Percentiles rank a stretch among this genome's conserved stretches.
These are phyloP conservation scores for Thymelicus sylvestris DNA, from an alignment of 2,888 invertebrate species.

Conservation along the genomic window DNA sequence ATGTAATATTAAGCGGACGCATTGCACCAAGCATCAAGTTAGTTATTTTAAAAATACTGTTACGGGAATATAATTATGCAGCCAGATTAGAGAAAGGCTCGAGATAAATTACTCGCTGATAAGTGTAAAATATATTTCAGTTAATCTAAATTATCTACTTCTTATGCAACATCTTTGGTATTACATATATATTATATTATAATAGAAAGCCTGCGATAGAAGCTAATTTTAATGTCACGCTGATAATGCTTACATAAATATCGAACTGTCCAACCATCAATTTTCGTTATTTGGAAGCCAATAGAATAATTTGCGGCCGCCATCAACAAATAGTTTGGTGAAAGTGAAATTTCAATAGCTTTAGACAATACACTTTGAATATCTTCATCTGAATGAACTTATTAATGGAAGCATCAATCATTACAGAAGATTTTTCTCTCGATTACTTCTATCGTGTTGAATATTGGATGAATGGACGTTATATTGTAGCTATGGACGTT, in stretches of 20 bases:
- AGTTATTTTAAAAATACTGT: slow-evolving; percentile 30
- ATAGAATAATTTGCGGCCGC: slow-evolving; percentile 56
- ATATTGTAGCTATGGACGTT: background rate
- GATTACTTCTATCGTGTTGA: slow-evolving; percentile 6
- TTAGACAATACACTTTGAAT: slow-evolving; percentile 64
- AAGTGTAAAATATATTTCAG: slow-evolving; percentile 38
- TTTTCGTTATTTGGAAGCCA: slow-evolving; percentile 66
- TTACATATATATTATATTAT: slow-evolving; percentile 67
- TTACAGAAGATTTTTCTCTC: slow-evolving; percentile 7
- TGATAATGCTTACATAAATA: slow-evolving; percentile 71
- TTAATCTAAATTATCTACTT: slow-evolving; percentile 34
- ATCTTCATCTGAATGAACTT: slow-evolving; percentile 63
- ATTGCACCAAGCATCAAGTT: background rate
- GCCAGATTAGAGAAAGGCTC: slow-evolving; percentile 45
- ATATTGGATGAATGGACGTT: background rate
- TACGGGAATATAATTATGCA: slow-evolving; percentile 43
- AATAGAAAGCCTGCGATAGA: slow-evolving; percentile 62
- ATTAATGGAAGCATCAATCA: slow-evolving; percentile 78
- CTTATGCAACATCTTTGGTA: slow-evolving; percentile 50
- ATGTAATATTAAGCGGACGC: too few relatives aligned
- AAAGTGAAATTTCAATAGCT: slow-evolving; percentile 78
- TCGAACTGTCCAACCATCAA: slow-evolving; percentile 61
- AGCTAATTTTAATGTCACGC: slow-evolving; percentile 57
- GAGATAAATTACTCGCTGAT: slow-evolving; percentile 43
- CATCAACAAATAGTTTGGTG: slow-evolving; percentile 67